phyloP scores from a whole-genome alignment of 2,888 invertebrate genomes.

The Bhutanitis thaidina region DNA sequence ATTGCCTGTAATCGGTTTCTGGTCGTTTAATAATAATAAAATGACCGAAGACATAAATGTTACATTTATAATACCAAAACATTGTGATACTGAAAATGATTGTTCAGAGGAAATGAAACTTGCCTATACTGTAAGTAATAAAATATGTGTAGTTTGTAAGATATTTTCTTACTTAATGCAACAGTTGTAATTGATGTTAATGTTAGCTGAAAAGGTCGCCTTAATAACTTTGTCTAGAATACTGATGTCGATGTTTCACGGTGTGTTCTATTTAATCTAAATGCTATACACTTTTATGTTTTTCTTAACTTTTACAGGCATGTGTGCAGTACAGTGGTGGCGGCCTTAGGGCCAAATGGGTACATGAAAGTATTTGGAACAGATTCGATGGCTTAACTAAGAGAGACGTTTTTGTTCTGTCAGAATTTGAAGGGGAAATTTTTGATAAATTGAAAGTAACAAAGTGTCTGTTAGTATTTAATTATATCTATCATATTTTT shows the following conservation, averaged over 20 bases:
- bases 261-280: no score
- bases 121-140: conserved; percentile 76
- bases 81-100: conserved; percentile 68
- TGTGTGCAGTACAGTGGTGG: conserved; percentile 77
- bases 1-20: background rate
- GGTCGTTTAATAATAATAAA: conserved; percentile 18
- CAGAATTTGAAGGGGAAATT: conserved; percentile 86
- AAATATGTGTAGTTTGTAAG: conserved; percentile 7
- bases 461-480: conserved; percentile 84
- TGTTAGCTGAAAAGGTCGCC: no score
- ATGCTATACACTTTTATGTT: background rate
- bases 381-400: conserved; percentile 80
- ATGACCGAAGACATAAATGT: conserved; percentile 67
- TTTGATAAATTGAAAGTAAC: conserved; percentile 83
- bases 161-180: no score
- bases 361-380: conserved; percentile 81
- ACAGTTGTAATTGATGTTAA: no score
- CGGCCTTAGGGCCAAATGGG: conserved; percentile 82
- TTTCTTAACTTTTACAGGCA: conserved; percentile 52
- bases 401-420: conserved; percentile 88
- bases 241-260: no score
- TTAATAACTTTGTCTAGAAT: no score
- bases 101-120: conserved; percentile 81
- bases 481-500: no score
- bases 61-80: conserved; percentile 76